Base-by-base conservation (phyloP, 2,113 vertebrate species). In the Petaurus breviceps region DNA sequence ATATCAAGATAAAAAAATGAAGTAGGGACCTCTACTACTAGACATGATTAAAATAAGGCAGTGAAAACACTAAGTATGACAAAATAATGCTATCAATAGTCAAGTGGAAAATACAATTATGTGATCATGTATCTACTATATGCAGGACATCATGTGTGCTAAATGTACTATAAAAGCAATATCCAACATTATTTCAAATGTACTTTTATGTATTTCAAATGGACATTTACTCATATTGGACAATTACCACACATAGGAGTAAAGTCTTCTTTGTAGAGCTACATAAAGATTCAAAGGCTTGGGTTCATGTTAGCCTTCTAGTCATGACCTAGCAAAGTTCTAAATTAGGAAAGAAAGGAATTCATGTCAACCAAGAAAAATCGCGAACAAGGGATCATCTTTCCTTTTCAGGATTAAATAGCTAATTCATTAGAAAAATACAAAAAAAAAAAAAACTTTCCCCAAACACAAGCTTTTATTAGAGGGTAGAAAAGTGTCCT, bases 281-380 rank as follows among this genome's bases (percentile, higher is more conserved):
- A 6, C n/a, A 43, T 23, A 84, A n/a, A 84, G 68, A 84, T 84
- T 84, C n/a, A 84, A 43, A 23, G n/a, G n/a, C 37, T 43, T 43
- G 7, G 37, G n/a, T 23, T 43, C n/a, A 22, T 84, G n/a, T 84
- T n/a, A 77, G 19, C 6, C 19, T 84, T 84, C n/a, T n/a, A 84
- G 16, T 1, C n/a, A 84, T 43, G 37, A 84, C 19, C 68, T 43
- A 84, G 37, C 16, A 84, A 84, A 84, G 5, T n/a, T 84, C 68
- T 43, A 23, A 84, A 84, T 43, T 8, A 43, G n/a, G 68, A 84
- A 84, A 84, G n/a, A 43, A 43, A 43, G n/a, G 19, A 84, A n/a
- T 28, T 46, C 51, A 51, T 31, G 3, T 92, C 22, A 54, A 61
- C 26, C 77, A 55, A 43, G 5, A 90, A 96, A 97, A 91, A 89